Base-by-base conservation (phyloP, 1,140 invertebrate species). In the Saxidomus purpurata region DNA sequence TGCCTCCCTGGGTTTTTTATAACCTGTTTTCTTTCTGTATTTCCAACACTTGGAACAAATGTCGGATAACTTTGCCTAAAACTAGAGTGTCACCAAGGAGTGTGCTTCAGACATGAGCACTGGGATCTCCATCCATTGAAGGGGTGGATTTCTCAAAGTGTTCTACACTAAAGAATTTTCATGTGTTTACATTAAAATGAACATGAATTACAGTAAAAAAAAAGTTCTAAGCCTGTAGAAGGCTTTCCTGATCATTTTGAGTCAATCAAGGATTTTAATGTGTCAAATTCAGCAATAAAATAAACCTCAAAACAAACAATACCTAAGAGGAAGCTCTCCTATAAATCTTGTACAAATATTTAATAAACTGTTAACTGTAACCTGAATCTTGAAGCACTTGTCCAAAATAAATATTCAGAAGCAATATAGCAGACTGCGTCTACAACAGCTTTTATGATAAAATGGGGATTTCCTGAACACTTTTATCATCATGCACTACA, bases 341-440 rank as follows among this genome's bases (percentile, higher is more conserved):
- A 79, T 40, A 79, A 55, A 49, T 55, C 47, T 55, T 79, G 47
- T 52, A 79, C 76, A 79, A 79, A 79, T 79, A 79, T 79, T 79
- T 79, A 25, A 79, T 55, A 79, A 79, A 28, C 49, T 36, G 13
- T 79, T 79, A 55, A 79, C 76, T 79, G 76, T 52, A 79, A 55
- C 76, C 22, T 19, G 47, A 79, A 55, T 55, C 76, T 55, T 38
- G 1, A 34, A 79, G 34, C 76, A 79, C 76, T 79, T 52, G 76
- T 79, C 76, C 76, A 79, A 79, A 79, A 79, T 52, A 79, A 79
- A 79, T 25, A 79, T 2, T 9, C 55, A n/a, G 59, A 63, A 63
- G 52, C 19, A n/a, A n/a, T 55, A 55, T 63, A 28, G 59, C 59
- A 63, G n/a, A 25, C n/a, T 6, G 9, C 8, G n/a, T 63, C 59